phyloP scores from a whole-genome alignment of 2,888 invertebrate genomes.

The Drosophila prostipennis region DNA sequence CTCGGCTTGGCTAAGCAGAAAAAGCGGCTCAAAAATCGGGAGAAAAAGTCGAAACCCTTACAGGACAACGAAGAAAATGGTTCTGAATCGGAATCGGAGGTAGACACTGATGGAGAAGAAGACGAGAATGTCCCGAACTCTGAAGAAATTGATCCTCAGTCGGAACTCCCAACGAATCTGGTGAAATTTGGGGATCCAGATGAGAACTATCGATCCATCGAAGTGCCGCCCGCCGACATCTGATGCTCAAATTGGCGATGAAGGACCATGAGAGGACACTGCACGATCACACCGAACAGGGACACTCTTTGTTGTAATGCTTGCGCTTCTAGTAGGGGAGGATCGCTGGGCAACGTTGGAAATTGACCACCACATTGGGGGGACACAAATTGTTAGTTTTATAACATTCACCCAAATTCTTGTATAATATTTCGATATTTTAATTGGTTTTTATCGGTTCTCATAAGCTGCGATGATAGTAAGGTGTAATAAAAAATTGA shows the following conservation, averaged over 20 bases:
- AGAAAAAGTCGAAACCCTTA: neutral
- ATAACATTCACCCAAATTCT: neutral
- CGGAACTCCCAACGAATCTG: neutral
- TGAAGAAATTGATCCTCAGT: neutral
- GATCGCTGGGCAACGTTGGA: neutral
- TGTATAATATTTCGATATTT: neutral
- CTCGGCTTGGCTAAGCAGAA: constrained; percentile 7
- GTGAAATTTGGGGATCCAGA: neutral
- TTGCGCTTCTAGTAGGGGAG: constrained; percentile 30
- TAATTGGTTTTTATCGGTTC: neutral
- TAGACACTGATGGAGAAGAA: neutral
- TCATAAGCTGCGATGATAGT: neutral
- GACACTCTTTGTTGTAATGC: constrained; percentile 22
- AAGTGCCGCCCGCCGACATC: neutral
- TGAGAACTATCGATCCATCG: neutral
- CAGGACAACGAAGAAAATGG: neutral
- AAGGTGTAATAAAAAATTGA: too few relatives aligned
- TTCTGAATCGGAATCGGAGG: neutral
- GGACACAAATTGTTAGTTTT: constrained; percentile 18
- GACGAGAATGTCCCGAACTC: neutral
- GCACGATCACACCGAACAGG: neutral
- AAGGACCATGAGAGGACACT: neutral
- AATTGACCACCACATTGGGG: neutral
- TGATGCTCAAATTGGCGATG: neutral
- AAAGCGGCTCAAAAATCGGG: neutral